phyloP scores from a whole-genome alignment of 2,797 vertebrate species.

The Alectoris magna region DNA sequence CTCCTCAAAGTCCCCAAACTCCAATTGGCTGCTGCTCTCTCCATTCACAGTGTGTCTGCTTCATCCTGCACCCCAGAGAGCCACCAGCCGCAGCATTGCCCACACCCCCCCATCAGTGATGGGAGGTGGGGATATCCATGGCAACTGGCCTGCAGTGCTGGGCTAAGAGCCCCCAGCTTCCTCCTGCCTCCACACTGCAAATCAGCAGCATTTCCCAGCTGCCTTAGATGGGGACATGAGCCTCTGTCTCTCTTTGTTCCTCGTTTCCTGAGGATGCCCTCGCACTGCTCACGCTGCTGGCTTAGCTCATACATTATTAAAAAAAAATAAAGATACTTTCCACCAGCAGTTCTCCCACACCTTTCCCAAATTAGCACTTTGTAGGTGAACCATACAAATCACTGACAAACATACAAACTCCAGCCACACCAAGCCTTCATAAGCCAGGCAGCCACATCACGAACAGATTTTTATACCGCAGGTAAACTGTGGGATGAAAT shows the following conservation, averaged over 20 bases:
- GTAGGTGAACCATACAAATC: not conserved
- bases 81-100: constrained; percentile 85
- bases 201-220: constrained; percentile 80
- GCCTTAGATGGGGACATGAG: constrained; percentile 45
- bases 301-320: not conserved
- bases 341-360: not conserved
- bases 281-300: fast-evolving
- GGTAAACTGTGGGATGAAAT: constrained; percentile 63
- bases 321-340: not conserved
- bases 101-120: constrained; percentile 92
- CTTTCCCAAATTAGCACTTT: not conserved
- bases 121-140: constrained; percentile 97
- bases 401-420: constrained; percentile 1
- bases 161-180: constrained; percentile 91
- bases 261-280: fast-evolving
- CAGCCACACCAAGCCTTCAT: not conserved
- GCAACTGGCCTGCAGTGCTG: constrained; percentile 91
- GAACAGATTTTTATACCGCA: constrained; percentile 52
- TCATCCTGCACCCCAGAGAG: constrained; percentile 86
- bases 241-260: constrained; percentile 68
- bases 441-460: constrained; percentile 45
- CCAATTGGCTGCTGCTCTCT: constrained; percentile 71
- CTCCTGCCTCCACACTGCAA: constrained; percentile 85
- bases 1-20: constrained; percentile 47
- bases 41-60: constrained; percentile 77